phyloP scores from a whole-genome alignment of 1,140 invertebrate genomes.

The Drosophila malerkotliana region DNA sequence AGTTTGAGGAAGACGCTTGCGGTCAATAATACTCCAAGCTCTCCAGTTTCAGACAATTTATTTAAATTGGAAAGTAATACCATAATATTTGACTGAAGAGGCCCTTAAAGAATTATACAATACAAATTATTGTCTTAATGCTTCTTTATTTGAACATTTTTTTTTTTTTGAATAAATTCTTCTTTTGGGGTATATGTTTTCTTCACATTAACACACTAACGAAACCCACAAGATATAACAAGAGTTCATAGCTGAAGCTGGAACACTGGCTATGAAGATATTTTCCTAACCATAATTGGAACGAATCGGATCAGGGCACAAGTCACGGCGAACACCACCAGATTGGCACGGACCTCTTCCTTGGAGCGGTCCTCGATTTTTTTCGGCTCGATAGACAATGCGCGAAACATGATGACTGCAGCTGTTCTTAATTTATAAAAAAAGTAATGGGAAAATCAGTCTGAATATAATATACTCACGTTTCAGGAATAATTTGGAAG shows the following conservation, averaged over 20 bases:
- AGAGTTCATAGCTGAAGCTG: too few species aligned
- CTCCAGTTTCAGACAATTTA: background rate
- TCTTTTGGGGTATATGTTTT: background rate
- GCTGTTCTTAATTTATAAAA: background rate
- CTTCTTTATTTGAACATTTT: background rate
- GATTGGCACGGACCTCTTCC: slow-evolving; percentile 51
- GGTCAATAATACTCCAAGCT: background rate
- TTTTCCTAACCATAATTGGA: slow-evolving; percentile 31
- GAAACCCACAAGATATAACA: background rate
- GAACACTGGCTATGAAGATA: slow-evolving; percentile 3
- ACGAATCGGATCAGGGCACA: slow-evolving; percentile 47
- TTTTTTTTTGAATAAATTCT: background rate
- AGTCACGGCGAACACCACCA: slow-evolving; percentile 46
- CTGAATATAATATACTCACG: slow-evolving; percentile 8
- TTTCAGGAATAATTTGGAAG: slow-evolving; percentile 13
- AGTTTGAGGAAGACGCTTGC: background rate
- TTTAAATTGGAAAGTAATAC: background rate
- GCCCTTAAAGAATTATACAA: too few species aligned
- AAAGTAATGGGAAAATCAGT: background rate
- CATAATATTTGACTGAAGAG: background rate
- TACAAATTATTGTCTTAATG: background rate
- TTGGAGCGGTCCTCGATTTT: slow-evolving; percentile 31
- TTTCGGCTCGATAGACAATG: slow-evolving; percentile 27
- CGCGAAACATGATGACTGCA: slow-evolving; percentile 51
- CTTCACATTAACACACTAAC: background rate